These are phyloP conservation scores for Theretra japonica DNA, from an alignment of 2,888 invertebrate genomes.

Conservation along the genomic window DNA sequence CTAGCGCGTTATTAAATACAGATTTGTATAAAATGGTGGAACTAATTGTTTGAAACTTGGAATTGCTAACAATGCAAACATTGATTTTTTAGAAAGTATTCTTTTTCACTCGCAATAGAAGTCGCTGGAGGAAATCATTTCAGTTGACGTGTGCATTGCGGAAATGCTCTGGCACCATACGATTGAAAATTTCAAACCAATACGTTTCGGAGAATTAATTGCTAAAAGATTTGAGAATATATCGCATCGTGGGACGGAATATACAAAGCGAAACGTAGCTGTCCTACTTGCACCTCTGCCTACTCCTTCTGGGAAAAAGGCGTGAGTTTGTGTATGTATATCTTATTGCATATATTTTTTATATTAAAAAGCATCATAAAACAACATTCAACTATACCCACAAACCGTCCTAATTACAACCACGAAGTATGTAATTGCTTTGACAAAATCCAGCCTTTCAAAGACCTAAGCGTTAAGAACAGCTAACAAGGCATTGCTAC, in stretches of 20 bases:
- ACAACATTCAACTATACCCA: not conserved
- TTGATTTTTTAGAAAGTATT: not conserved
- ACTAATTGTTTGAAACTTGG: not conserved
- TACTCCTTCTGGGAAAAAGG: too few relatives aligned
- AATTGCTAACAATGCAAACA: not conserved
- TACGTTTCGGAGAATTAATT: too few relatives aligned
- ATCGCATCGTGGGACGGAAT: too few relatives aligned
- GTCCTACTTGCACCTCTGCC: too few relatives aligned
- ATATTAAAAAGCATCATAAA: not conserved
- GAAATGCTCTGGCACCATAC: too few relatives aligned
- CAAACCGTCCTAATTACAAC: not conserved
- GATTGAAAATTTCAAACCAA: too few relatives aligned
- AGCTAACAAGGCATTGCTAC: not conserved
- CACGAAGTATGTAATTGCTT: not conserved
- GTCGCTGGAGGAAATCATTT: not conserved
- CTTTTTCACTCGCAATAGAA: too few relatives aligned
- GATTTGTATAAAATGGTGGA: not conserved
- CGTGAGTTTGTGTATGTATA: too few relatives aligned
- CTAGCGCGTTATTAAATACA: conserved; percentile 4
- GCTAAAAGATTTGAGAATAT: too few relatives aligned
- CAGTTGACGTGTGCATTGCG: too few relatives aligned
- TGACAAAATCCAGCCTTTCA: not conserved
- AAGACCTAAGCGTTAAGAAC: not conserved
- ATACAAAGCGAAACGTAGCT: too few relatives aligned
- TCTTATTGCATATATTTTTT: too few relatives aligned